These are phyloP conservation scores for Odontesthes bonariensis DNA, from an alignment of 2,113 vertebrate species.

Conservation along the genomic window DNA sequence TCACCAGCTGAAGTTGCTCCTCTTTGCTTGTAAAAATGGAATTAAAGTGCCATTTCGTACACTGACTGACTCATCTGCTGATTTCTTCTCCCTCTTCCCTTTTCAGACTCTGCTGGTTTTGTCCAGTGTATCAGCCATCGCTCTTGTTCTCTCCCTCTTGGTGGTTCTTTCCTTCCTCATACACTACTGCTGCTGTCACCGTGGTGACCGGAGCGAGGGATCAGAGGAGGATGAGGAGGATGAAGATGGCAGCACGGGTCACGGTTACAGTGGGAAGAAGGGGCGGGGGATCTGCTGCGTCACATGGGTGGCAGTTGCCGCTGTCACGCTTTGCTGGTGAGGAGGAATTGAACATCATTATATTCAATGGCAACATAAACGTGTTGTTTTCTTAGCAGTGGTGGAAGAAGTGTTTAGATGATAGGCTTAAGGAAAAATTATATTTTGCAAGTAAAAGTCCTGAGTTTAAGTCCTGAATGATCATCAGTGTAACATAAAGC, in stretches of 20 bases:
- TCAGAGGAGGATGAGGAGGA: conserved; percentile 86
- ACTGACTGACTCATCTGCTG: conserved; percentile 36
- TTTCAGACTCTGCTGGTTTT: conserved; percentile 89
- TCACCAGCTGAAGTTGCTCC: conserved; percentile 24
- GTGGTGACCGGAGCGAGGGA: conserved; percentile 80
- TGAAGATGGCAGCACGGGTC: conserved; percentile 82
- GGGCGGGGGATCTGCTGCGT: conserved; percentile 88
- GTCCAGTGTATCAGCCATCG: conserved; percentile 89
- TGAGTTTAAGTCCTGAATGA: not conserved
- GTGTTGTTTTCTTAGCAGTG: not conserved
- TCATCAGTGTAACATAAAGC: not conserved
- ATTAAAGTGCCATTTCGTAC: conserved; percentile 39
- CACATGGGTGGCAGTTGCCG: conserved; percentile 91
- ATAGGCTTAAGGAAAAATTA: not conserved
- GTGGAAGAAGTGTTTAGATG: not conserved
- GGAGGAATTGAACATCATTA: conserved; percentile 21
- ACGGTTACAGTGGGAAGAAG: conserved; percentile 84
- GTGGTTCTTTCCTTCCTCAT: conserved; percentile 91
- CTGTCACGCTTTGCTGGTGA: conserved; percentile 92
- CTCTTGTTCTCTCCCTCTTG: conserved; percentile 88
- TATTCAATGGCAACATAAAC: conserved; percentile 1
- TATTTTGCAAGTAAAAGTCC: not conserved
- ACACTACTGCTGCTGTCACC: conserved; percentile 90
- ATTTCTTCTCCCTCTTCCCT: conserved; percentile 6
- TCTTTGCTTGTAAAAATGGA: conserved; percentile 39